Evolutionary conservation across 2,113 vertebrate genomes (phyloP).

Genomic region (Piaya cayana): DNA sequence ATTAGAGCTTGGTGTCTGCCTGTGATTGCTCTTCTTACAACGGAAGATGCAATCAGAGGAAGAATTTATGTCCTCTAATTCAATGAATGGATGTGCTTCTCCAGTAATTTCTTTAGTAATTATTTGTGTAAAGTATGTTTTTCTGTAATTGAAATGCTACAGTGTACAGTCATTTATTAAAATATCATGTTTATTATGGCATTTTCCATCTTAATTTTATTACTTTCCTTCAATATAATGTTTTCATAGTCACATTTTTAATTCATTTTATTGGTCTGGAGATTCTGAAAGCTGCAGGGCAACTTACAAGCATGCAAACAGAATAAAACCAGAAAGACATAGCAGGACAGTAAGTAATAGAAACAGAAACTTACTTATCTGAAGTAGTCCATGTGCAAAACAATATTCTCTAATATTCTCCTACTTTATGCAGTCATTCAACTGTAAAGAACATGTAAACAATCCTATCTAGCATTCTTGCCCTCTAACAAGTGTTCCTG

Average conservation of each 20-base stretch:
- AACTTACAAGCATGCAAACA: background rate
- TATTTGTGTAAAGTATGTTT: slow-evolving; percentile 66
- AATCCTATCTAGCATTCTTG: background rate
- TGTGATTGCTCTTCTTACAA: slow-evolving; percentile 61
- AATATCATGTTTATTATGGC: slow-evolving; percentile 62
- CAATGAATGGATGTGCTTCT: slow-evolving; percentile 63
- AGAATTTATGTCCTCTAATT: slow-evolving; percentile 66
- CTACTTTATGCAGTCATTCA: background rate
- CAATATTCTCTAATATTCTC: background rate
- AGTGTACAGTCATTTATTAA: slow-evolving; percentile 61
- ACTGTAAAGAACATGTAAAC: background rate
- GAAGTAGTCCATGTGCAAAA: background rate
- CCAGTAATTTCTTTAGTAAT: slow-evolving; percentile 64
- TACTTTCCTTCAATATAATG: slow-evolving; percentile 3
- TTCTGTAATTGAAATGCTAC: slow-evolving; percentile 69
- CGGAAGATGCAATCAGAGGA: slow-evolving; percentile 66
- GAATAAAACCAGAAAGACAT: background rate
- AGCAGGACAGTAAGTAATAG: background rate
- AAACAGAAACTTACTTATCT: background rate
- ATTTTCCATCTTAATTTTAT: slow-evolving; percentile 37
- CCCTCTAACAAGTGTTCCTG: background rate
- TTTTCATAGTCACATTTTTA: background rate
- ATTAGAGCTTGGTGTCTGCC: slow-evolving; percentile 35
- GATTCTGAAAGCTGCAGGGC: background rate
- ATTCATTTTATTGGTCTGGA: background rate